Evolutionary conservation across 2,113 vertebrate species (phyloP).

Genomic region (Pristiophorus japonicus): DNA sequence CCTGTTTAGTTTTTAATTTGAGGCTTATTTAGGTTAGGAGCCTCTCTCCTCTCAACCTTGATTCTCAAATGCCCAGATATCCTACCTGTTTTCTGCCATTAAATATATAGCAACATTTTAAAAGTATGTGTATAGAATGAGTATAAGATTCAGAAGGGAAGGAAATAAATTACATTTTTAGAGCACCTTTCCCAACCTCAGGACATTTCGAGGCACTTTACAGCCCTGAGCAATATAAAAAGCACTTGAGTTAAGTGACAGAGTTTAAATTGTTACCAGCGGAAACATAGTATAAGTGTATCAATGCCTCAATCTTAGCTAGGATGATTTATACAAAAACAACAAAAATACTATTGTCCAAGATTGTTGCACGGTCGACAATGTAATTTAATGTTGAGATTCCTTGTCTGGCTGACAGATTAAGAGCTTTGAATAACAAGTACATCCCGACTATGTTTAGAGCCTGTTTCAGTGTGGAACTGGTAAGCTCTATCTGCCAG

Average conservation of each 20-base stretch:
- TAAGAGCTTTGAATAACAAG: background rate
- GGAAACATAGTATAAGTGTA: background rate
- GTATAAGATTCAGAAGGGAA: too few species aligned
- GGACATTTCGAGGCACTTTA: background rate
- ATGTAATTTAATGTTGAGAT: background rate
- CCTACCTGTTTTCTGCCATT: background rate
- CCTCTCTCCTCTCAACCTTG: background rate
- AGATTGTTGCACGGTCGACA: background rate
- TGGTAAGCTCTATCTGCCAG: background rate
- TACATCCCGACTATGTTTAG: background rate
- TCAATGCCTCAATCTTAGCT: background rate
- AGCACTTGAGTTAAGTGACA: background rate
- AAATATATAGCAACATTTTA: background rate
- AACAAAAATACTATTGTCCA: background rate
- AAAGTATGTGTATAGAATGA: too few species aligned
- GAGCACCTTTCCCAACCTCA: background rate
- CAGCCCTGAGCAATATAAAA: background rate
- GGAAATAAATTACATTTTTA: too few species aligned
- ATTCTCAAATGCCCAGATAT: background rate
- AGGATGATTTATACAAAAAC: background rate
- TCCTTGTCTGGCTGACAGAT: conserved; percentile 2
- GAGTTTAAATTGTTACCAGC: background rate
- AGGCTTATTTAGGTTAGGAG: background rate
- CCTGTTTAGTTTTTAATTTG: background rate
- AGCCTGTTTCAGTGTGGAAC: background rate